Evolutionary conservation across 2,113 vertebrate species (phyloP), one percentile per base, ranked within the genome.

Genomic region (Oreochromis aureus): DNA sequence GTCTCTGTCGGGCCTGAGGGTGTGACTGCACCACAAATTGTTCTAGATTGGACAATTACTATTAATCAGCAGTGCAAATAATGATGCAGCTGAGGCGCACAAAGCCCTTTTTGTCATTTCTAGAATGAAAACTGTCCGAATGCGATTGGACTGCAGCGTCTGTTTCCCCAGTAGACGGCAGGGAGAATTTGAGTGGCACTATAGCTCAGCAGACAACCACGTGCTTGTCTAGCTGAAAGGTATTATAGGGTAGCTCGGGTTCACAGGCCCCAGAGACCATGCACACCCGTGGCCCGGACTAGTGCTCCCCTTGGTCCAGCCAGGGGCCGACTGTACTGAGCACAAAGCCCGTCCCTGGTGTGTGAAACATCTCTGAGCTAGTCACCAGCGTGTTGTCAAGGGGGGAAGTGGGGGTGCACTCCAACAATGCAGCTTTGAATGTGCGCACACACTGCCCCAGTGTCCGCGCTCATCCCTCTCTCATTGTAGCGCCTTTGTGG

Each of bases 381-480:
- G 93, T 95, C 94, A 92, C 91, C 93, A 94, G 90, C 12, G 63
- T 80, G 95, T 94, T 91, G 93, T 94, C 93, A 94, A 88, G 93
- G 91, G 88, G 90, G 89, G 90, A 87, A 48, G 54, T 86, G 92
- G 93, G 92, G 93, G 89, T 92, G 94, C 86, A 89, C 53, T 92
- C 84, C 95, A 96, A 96, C 96, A 97, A 96, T 96, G 94, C 91
- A 90, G 95, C 96, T 95, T 95, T 96, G 86, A 96, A 93, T 90
- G 94, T 36, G 71, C 90, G 44, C 94, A 91, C 92, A 95, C 92
- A 95, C 92, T 91, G 89, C 89, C 94, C 90, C 95, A 95, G 94
- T 96, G 95, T 96, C 94, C 69, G 46, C 88, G 79, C 95, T 95
- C 95, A 94, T 95, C 93, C 95, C 93, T 95, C 95, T 94, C 93